Base-by-base conservation (phyloP, 2,888 invertebrate genomes). In the Seladonia tumulorum region DNA sequence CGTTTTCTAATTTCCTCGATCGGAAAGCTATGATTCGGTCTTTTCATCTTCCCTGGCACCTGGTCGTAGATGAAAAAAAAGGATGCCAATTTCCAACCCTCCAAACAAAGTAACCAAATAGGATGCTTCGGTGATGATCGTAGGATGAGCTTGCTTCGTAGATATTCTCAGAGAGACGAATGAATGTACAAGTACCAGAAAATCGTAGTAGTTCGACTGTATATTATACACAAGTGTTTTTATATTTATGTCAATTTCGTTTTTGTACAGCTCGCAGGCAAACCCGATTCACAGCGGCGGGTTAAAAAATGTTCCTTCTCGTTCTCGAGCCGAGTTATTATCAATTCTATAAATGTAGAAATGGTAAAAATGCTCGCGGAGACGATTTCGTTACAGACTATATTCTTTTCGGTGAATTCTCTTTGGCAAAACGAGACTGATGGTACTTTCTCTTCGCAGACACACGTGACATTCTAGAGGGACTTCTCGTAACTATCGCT, bases 401-500 rank as follows among this genome's bases (percentile, higher is more conserved):
- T 72, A 18, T 22, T 49, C 86, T 22, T 7, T 92, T 79, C 91
- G 88, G 83, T 76, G 45, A 92, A 49, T 83, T 73, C 87, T 78
- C 81, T 82, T 22, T 89, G 84, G 72, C 94, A 94, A 63, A 93
- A 63, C 63, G 29, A 88, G 16, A 91, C 35, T 18, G 91, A 81
- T 93, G 94, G 35, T 88, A 87, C 68, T 93, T 93, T 42, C 87
- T 42, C 85, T 78, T 90, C 90, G 66, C 92, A 70, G 39, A 70
- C 68, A 42, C 39, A n/a, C 39, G 85, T 94, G 93, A 68, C 91
- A 92, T 75, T 94, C 93, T 49, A 95, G 89, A 71, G 95, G 95
- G 81, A n/a, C 39, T 93, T 92, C 84, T 93, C 94, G 91, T 95
- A 95, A 72, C 94, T 90, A 57, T 89, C 88, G 25, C 91, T 70